Percentiles rank a stretch among this genome's conserved stretches.
Evolutionary conservation across 2,888 invertebrate species (phyloP).

Genomic region (Dyspetes luteomarginatus): DNA sequence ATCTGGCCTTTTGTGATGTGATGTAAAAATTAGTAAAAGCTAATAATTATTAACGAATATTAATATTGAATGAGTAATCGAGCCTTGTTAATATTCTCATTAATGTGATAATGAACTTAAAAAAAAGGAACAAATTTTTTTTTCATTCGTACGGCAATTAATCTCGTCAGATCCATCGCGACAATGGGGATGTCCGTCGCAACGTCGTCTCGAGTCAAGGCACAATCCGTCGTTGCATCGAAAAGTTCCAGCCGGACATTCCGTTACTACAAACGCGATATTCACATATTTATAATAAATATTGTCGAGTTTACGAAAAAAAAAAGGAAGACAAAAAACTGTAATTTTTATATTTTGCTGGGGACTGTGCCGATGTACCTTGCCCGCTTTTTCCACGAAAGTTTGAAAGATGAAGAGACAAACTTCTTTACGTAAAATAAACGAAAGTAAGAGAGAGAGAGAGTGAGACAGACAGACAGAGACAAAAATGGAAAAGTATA

Average conservation of each 20-base stretch:
- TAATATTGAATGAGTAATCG: constrained; percentile 32
- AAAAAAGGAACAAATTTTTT: constrained; percentile 54
- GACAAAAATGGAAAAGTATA: neutral
- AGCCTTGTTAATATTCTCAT: constrained; percentile 34
- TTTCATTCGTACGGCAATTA: constrained; percentile 84
- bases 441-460: neutral
- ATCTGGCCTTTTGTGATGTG: neutral
- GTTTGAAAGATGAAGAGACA: neutral
- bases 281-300: constrained; percentile 16
- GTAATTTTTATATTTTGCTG: constrained; percentile 18
- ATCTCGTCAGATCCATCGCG: constrained; percentile 86
- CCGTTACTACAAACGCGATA: constrained; percentile 71
- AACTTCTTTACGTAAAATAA: neutral
- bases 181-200: constrained; percentile 87
- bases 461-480: constrained; percentile 3
- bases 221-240: constrained; percentile 85
- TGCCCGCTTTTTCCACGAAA: constrained; percentile 49
- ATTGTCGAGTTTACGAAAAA: constrained; percentile 20
- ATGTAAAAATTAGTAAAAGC: constrained; percentile 40
- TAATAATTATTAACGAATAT: constrained; percentile 13
- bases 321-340: constrained; percentile 27
- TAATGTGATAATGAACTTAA: constrained; percentile 20
- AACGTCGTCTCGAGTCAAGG: constrained; percentile 84
- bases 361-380: constrained; percentile 32
- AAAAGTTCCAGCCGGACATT: constrained; percentile 84